phyloP scores from a whole-genome alignment of 2,113 vertebrate species.

The Probosciger aterrimus region DNA sequence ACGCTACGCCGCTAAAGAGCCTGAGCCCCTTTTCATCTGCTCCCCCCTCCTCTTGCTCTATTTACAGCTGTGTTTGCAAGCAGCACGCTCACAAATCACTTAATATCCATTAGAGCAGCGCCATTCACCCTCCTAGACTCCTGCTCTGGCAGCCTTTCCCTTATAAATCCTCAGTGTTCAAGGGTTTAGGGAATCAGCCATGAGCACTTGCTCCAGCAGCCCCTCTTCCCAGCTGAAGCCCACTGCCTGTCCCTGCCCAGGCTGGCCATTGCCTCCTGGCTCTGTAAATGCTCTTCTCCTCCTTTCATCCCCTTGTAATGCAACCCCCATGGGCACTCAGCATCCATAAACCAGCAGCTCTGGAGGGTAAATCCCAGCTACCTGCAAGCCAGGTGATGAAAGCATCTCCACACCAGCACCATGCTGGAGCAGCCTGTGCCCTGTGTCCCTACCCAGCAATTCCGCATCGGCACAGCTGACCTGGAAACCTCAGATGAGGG shows the following conservation, averaged over 20 bases:
- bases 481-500: too few species aligned
- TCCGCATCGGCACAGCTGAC: not conserved
- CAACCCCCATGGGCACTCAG: rapidly evolving
- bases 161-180: not conserved
- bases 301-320: too few species aligned
- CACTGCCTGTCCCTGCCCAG: not conserved
- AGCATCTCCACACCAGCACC: not conserved
- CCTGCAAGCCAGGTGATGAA: not conserved
- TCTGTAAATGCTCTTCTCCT: not conserved
- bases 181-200: slow-evolving; percentile 3
- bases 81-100: slow-evolving; percentile 64
- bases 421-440: not conserved
- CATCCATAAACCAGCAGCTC: not conserved
- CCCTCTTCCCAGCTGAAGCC: not conserved
- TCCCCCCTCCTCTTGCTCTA: slow-evolving; percentile 26
- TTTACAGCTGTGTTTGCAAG: slow-evolving; percentile 71
- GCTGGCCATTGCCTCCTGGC: not conserved
- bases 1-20: slow-evolving; percentile 8
- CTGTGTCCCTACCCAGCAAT: not conserved
- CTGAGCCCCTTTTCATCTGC: slow-evolving; percentile 31
- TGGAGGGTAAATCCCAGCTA: not conserved
- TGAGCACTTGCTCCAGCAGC: not conserved
- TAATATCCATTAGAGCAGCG: slow-evolving; percentile 67
- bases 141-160: not conserved
- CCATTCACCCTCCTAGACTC: slow-evolving; percentile 34